phyloP scores from a whole-genome alignment of 2,888 invertebrate genomes.

The Andrena marginata region DNA sequence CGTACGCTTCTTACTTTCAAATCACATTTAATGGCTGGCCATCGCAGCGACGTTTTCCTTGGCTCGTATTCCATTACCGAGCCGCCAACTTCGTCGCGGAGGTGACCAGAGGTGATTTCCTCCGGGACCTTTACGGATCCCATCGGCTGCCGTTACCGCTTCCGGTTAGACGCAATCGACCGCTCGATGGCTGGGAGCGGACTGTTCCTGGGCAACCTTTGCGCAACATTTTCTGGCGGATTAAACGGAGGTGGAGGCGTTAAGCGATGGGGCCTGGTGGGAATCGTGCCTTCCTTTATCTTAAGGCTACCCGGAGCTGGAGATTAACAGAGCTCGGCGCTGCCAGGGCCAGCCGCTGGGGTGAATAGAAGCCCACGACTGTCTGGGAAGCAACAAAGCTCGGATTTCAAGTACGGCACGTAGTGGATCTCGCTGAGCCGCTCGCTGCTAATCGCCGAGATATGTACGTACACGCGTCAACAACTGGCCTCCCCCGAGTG shows the following conservation, averaged over 20 bases:
- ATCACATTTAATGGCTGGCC: conserved; percentile 52
- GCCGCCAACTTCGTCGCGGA: conserved; percentile 2
- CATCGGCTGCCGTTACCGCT: conserved; percentile 8
- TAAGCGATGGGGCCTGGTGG: no score
- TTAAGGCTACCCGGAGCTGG: background rate
- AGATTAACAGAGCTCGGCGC: background rate
- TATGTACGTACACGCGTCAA: background rate
- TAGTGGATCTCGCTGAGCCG: no score
- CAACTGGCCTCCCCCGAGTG: background rate
- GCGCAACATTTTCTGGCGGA: background rate
- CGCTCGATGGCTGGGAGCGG: background rate
- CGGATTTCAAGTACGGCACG: no score
- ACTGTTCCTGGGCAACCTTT: background rate
- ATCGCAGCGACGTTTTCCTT: conserved; percentile 1
- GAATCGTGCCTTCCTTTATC: background rate
- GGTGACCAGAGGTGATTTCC: conserved; percentile 58
- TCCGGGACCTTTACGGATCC: conserved; percentile 26
- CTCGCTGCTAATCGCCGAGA: no score
- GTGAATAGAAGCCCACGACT: no score
- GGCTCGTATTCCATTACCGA: conserved; percentile 41
- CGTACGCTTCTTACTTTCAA: conserved; percentile 67
- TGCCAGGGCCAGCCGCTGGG: no score
- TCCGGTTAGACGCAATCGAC: conserved; percentile 13
- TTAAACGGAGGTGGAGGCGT: background rate
- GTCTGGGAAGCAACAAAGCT: no score